Evolutionary conservation across 2,888 invertebrate genomes (phyloP).

Genomic region (Cheiracanthium punctorium): DNA sequence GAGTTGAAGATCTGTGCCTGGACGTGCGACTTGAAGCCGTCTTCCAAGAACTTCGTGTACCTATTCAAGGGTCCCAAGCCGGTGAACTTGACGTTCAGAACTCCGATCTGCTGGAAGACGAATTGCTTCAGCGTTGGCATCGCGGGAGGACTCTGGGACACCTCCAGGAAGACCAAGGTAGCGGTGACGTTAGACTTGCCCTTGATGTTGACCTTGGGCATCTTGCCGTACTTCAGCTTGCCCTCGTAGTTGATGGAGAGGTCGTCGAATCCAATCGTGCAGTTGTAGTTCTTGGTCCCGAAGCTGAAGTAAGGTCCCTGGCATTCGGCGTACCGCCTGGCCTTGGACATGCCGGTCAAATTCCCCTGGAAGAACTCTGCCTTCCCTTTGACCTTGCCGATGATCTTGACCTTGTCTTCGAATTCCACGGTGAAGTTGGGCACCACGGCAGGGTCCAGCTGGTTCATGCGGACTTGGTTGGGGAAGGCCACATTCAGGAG

Average conservation of each 20-base stretch:
- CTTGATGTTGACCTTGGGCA: slow-evolving; percentile 64
- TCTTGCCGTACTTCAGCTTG: slow-evolving; percentile 61
- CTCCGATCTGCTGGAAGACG: slow-evolving; percentile 39
- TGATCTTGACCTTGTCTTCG: slow-evolving; percentile 49
- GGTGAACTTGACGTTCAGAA: slow-evolving; percentile 31
- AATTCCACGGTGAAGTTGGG: slow-evolving; percentile 50
- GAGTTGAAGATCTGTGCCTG: slow-evolving; percentile 51
- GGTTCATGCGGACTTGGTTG: slow-evolving; percentile 36
- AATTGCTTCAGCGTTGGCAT: slow-evolving; percentile 31
- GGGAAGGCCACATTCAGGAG: slow-evolving; percentile 39
- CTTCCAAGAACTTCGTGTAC: slow-evolving; percentile 36
- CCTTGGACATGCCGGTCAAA: slow-evolving; percentile 38
- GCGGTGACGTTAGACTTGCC: slow-evolving; percentile 50
- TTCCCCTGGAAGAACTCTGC: slow-evolving; percentile 48
- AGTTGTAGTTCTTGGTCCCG: slow-evolving; percentile 48
- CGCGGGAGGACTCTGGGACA: not conserved
- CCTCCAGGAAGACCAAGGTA: slow-evolving; percentile 32
- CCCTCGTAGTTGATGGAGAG: slow-evolving; percentile 45
- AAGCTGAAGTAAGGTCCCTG: slow-evolving; percentile 55
- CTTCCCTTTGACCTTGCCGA: slow-evolving; percentile 64
- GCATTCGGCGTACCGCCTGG: slow-evolving; percentile 43
- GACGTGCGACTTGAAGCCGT: slow-evolving; percentile 41
- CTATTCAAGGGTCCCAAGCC: slow-evolving; percentile 63
- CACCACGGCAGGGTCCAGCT: slow-evolving; percentile 46
- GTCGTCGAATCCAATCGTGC: slow-evolving; percentile 43